Evolutionary conservation across 2,888 invertebrate genomes (phyloP), one percentile per base, ranked within the genome.

Genomic region (Pammene aurita): DNA sequence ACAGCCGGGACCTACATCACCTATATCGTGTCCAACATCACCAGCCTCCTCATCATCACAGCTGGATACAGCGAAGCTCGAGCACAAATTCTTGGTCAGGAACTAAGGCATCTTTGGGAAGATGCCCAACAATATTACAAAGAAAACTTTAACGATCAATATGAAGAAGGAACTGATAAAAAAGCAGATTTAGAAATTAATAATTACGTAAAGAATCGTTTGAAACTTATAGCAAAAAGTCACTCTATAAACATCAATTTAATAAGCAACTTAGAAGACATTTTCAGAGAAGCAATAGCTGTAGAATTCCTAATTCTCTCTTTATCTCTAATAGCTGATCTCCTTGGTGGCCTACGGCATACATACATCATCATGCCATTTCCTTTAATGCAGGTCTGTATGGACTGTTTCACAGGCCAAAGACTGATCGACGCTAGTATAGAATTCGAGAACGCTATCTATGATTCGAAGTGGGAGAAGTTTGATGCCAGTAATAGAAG

Each of bases 31-130:
- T 54, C 66, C 7, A 66, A 35, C 44, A 66, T 61, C 38, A 46
- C 54, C 5, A 44, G 44, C 18, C 60, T 66, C 1, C 54, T 66
- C 18, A 66, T 66, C 44, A 42, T 60, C 44, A 60, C 54, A 13
- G 42, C 66, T 6, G 66, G 66, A n/a, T 66, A 66, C 66, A 66
- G 44, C 10, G 66, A 66, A 50, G 54, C 6, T 0, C 14, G 60
- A 35, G 10, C 60, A 11, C 44, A 46, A 9, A 60, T 60, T 5
- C 60, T 60, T 2, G 52, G 54, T 13, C 16, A 54, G 1, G 60
- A 66, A 18, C n/a, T 66, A 38, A 42, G 14, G 18, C 13, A 60
- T n/a, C 18, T 66, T 7, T 66, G 66, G 60, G 9, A 44, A 7
- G 60, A 66, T 18, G 66, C 66, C 7, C n/a, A 42, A 7, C 50